Base-by-base conservation (phyloP, 2,888 invertebrate species). In the Agrotis ipsilon region DNA sequence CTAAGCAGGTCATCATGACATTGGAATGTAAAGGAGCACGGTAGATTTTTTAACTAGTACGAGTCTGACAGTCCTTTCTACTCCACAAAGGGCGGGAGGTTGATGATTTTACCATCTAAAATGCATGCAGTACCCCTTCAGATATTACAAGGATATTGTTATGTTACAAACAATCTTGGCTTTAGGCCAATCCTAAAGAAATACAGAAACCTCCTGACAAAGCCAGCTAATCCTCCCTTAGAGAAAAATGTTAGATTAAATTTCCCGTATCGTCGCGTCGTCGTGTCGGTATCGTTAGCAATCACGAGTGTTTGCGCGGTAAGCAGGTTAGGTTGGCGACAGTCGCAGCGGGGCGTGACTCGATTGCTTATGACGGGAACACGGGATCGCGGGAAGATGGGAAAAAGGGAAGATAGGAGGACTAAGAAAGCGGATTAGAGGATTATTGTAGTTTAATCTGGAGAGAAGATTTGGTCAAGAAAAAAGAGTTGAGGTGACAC, bases 301-400 rank as follows among this genome's bases (percentile, higher is more conserved):
- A 93, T 93, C 93, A 93, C 87, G 87, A 86, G 90, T 91, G 86
- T 91, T 92, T 92, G 90, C 86, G 89, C 77, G 85, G 88, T 92
- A 93, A 93, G 88, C 81, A 88, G 84, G 92, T 94, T 93, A 93
- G 68, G 63, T 65, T 67, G 84, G 86, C 85, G 82, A 87, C 88
- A 72, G 88, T 87, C 89, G 86, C 83, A 76, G 82, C 51, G 83
- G 82, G 77, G 83, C 93, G 93, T 93, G 93, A 92, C 92, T 90
- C 75, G 93, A 87, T 85, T 93, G 80, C 89, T 87, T 89, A 90
- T 88, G 87, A 85, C 85, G 66, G 63, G 54, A 46, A 59, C 43
- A 69, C 43, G 39, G 63, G 54, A 46, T 51, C 43, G 58, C 43
- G 39, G 51, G 68, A 66, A 18, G 45, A 3, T 84, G 58, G 49